Evolutionary conservation across 2,113 vertebrate species (phyloP).

Genomic region (Elephantulus edwardii): DNA sequence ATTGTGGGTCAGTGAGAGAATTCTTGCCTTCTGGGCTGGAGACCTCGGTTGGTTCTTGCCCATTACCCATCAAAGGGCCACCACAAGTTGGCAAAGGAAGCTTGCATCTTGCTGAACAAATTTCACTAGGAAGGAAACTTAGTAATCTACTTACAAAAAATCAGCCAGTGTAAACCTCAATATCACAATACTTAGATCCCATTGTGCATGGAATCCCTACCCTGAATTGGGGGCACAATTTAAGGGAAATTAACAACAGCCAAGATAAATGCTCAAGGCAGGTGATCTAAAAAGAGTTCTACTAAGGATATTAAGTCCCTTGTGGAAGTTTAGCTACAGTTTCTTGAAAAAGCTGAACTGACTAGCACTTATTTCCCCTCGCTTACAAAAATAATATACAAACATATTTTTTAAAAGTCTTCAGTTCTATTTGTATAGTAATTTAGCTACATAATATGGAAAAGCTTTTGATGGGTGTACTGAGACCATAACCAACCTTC

Average conservation of each 20-base stretch:
- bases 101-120: neutral
- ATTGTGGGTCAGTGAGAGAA: neutral
- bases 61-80: neutral
- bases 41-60: neutral
- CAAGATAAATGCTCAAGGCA: neutral
- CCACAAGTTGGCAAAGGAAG: neutral
- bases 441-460: slow-evolving; percentile 56
- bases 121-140: neutral
- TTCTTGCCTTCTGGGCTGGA: neutral
- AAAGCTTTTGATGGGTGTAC: slow-evolving; percentile 58
- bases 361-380: neutral
- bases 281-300: neutral
- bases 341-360: neutral
- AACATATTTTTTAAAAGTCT: neutral
- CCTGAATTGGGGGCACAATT: neutral
- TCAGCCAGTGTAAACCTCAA: neutral
- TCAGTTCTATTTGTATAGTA: slow-evolving; percentile 49
- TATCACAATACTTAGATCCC: neutral
- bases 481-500: slow-evolving; percentile 65
- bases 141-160: neutral
- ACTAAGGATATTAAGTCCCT: neutral
- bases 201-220: neutral
- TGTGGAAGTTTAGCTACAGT: neutral
- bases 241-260: neutral
- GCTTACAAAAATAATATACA: slow-evolving; percentile 25